Conservation (phyloP, 2,888 invertebrate genomes). For the Crepidodera aurea region DNA sequence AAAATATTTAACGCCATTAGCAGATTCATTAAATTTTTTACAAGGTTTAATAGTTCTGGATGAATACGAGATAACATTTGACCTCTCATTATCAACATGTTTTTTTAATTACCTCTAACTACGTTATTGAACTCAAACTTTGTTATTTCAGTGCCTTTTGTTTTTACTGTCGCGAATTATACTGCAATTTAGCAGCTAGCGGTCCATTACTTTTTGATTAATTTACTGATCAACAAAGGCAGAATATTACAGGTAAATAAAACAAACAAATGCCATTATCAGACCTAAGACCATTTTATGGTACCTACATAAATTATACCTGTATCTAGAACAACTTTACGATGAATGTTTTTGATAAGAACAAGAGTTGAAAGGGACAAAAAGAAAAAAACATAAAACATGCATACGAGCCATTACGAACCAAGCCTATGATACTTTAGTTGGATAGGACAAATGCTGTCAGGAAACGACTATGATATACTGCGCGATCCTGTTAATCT, state of each 20-base stretch:
- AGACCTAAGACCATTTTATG: background rate
- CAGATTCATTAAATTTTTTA: constrained; percentile 1
- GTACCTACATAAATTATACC: background rate
- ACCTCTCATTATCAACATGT: constrained; percentile 5
- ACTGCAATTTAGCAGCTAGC: background rate
- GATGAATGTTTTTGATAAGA: constrained; percentile 13
- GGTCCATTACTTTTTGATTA: too few relatives aligned
- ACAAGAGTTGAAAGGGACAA: background rate
- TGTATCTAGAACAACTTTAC: background rate
- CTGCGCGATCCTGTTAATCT: constrained; percentile 3
- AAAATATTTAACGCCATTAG: constrained; percentile 13
- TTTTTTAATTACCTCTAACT: constrained; percentile 1
- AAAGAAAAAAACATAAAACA: constrained; percentile 5
- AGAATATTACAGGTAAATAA: too few relatives aligned
- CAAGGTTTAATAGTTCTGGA: constrained; percentile 13
- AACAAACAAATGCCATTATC: background rate
- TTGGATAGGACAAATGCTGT: constrained; percentile 1
- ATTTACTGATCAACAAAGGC: background rate
- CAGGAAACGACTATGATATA: constrained; percentile 11
- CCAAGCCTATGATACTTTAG: constrained; percentile 1
- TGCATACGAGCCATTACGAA: background rate
- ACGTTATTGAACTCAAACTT: background rate
- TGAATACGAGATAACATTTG: background rate
- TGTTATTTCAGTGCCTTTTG: background rate
- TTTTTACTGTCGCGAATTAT: background rate